These are phyloP conservation scores for Pseudomyrmex concolor DNA, from an alignment of 1,140 invertebrate species.

Conservation along the genomic window DNA sequence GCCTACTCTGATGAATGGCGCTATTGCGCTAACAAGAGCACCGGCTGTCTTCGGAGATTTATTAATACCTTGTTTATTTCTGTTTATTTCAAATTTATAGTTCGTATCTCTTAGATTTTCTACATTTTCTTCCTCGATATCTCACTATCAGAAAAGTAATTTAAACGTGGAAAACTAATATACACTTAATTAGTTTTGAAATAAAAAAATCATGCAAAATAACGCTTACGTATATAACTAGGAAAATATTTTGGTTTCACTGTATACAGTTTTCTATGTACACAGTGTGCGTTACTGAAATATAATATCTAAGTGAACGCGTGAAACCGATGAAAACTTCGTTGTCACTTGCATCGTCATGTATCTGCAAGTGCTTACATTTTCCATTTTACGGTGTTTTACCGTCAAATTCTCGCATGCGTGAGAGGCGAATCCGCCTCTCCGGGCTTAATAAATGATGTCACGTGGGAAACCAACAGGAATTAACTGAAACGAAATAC, in stretches of 20 bases:
- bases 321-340: not conserved
- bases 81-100: not conserved
- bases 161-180: not conserved
- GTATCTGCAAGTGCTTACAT: constrained; percentile 1
- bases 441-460: constrained; percentile 55
- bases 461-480: constrained; percentile 52
- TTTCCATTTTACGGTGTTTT: constrained; percentile 44
- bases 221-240: not conserved
- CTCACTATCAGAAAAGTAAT: not conserved
- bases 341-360: not conserved
- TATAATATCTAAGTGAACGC: not conserved
- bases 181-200: not conserved
- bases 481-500: constrained; percentile 58
- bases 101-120: not conserved
- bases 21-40: constrained; percentile 10
- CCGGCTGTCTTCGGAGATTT: constrained; percentile 9
- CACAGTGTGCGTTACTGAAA: not conserved
- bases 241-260: not conserved
- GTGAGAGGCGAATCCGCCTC: constrained; percentile 17
- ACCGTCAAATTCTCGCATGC: constrained; percentile 7
- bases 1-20: constrained; percentile 11
- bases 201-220: not conserved
- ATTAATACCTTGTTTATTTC: constrained; percentile 18
- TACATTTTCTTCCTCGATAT: too few species aligned
- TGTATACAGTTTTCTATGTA: not conserved